A percentile compares a stretch with the other conserved stretches of the same genome.
Evolutionary conservation across 2,113 vertebrate species (phyloP).

Genomic region (Gymnorhina tibicen): DNA sequence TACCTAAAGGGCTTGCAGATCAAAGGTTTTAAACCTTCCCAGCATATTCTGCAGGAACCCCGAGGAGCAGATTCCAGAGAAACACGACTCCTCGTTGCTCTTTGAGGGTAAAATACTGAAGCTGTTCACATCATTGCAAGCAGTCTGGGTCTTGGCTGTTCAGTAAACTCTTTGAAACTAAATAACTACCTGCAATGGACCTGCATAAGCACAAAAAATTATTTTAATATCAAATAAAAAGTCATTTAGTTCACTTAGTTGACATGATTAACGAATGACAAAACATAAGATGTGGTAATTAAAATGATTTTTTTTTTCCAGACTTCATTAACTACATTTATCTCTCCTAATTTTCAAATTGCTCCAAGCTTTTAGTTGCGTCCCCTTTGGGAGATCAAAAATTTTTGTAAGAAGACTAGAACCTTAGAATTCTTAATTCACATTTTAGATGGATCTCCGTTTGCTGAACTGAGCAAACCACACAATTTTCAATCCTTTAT

Average conservation of each 20-base stretch:
- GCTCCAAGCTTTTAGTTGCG: background rate
- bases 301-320: background rate
- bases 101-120: background rate
- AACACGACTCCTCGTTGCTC: background rate
- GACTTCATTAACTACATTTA: slow-evolving; percentile 21
- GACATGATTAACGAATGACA: background rate
- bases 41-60: background rate
- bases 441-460: background rate
- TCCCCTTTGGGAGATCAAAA: background rate
- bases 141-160: background rate
- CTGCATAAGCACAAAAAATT: background rate
- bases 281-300: background rate
- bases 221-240: background rate
- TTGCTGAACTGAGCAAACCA: background rate
- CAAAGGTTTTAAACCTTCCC: background rate
- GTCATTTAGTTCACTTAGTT: background rate
- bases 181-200: background rate
- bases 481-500: background rate
- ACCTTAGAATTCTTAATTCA: slow-evolving; percentile 1
- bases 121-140: background rate
- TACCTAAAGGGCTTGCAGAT: background rate
- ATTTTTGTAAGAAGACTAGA: background rate
- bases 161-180: background rate
- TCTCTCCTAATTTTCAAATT: slow-evolving; percentile 1
- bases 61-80: too few species aligned